These are phyloP conservation scores for Acanthosepion pharaonis DNA, from an alignment of 2,888 invertebrate genomes.

Conservation along the genomic window DNA sequence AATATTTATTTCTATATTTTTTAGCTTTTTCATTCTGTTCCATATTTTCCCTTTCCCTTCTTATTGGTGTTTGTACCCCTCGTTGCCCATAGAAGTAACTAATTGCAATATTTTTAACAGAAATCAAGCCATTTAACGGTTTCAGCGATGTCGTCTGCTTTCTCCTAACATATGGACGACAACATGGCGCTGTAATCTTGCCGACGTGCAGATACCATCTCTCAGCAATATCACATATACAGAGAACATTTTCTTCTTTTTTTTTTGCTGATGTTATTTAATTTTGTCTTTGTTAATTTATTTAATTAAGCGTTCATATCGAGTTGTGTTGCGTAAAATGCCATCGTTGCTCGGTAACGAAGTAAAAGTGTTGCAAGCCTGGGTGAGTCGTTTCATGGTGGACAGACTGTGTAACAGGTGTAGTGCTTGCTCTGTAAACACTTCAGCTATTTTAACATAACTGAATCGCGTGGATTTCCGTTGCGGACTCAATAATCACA, in stretches of 20 bases:
- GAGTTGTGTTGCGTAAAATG: neutral
- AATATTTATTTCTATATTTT: neutral
- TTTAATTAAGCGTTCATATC: neutral
- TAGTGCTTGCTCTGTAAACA: neutral
- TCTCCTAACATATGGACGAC: neutral
- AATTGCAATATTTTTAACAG: neutral
- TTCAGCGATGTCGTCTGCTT: neutral
- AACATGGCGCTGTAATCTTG: neutral
- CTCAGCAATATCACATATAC: neutral
- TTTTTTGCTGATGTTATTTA: neutral
- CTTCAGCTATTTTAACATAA: neutral
- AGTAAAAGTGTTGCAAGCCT: neutral
- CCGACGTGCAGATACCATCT: neutral
- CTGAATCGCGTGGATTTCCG: constrained; percentile 9
- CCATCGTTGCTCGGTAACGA: neutral
- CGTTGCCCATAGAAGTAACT: neutral
- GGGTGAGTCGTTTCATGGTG: neutral
- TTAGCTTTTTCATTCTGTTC: neutral
- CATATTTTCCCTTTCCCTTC: neutral
- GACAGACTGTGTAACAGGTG: constrained; percentile 23
- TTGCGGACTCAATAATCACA: neutral
- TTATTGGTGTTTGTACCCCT: neutral
- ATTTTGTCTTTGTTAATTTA: neutral
- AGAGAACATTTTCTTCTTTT: neutral
- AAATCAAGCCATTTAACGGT: neutral